A percentile compares a stretch with the other conserved stretches of the same genome.
These are phyloP conservation scores for Syndactyla subalaris DNA, from an alignment of 2,797 vertebrate species.

Conservation along the genomic window DNA sequence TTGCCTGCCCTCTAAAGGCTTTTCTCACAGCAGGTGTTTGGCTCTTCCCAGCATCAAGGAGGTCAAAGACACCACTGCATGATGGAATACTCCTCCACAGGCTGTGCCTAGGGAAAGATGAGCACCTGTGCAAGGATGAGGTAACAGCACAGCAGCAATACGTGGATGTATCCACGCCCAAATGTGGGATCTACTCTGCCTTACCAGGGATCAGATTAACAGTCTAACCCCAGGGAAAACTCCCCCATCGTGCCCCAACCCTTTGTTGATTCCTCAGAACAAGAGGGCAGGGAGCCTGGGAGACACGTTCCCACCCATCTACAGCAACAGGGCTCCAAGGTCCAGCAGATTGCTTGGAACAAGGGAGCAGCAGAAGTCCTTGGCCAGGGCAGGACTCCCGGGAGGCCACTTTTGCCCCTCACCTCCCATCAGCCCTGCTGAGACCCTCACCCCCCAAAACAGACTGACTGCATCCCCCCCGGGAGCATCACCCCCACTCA, in stretches of 20 bases:
- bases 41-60: not conserved
- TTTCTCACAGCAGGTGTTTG: not conserved
- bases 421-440: not conserved
- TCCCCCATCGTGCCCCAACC: not conserved
- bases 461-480: accelerated
- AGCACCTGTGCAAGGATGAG: not conserved
- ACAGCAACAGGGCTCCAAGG: accelerated
- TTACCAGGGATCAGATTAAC: not conserved
- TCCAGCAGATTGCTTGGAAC: not conserved
- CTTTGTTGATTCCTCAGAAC: not conserved
- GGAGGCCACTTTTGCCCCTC: not conserved
- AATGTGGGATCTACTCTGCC: not conserved
- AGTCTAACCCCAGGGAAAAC: not conserved
- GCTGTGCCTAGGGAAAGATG: not conserved
- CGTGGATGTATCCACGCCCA: not conserved
- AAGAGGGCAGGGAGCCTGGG: not conserved
- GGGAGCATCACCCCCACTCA: not conserved
- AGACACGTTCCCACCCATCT: not conserved
- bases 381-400: not conserved
- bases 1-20: not conserved
- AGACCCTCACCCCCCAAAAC: accelerated
- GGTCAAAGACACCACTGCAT: not conserved
- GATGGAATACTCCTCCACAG: not conserved
- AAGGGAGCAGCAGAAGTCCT: not conserved
- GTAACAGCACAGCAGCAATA: not conserved